Evolutionary conservation across 2,113 vertebrate genomes (phyloP).

Genomic region (Chlamydotis undulata): DNA sequence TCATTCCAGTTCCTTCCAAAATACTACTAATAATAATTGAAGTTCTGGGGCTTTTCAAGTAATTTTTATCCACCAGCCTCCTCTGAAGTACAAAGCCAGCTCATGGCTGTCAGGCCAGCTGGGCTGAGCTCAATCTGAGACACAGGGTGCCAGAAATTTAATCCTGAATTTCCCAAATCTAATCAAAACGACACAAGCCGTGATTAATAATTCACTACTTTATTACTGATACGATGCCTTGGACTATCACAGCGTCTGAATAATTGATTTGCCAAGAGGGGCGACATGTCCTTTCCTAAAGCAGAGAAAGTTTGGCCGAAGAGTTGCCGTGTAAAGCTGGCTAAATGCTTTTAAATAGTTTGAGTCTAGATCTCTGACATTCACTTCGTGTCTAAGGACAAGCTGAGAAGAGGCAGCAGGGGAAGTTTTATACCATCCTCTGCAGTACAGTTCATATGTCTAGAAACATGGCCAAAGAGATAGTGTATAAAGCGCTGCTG

Average conservation of each 20-base stretch:
- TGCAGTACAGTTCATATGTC: background rate
- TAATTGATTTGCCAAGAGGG: constrained; percentile 74
- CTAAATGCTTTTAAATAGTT: constrained; percentile 66
- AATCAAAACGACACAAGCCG: constrained; percentile 70
- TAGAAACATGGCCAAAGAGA: background rate
- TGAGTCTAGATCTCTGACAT: constrained; percentile 38
- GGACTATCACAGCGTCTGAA: constrained; percentile 75
- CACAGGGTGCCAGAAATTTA: constrained; percentile 74
- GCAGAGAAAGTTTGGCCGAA: constrained; percentile 62
- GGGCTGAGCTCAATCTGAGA: constrained; percentile 68
- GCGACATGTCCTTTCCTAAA: constrained; percentile 66
- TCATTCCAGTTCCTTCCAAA: constrained; percentile 49
- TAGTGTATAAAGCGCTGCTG: background rate
- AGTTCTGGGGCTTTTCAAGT: constrained; percentile 55
- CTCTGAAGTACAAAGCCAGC: constrained; percentile 63
- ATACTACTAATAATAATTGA: constrained; percentile 60
- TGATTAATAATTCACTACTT: constrained; percentile 78
- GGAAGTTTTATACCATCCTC: background rate
- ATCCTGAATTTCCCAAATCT: constrained; percentile 77
- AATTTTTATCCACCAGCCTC: constrained; percentile 60
- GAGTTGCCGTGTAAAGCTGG: constrained; percentile 37
- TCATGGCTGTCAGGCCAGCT: constrained; percentile 68
- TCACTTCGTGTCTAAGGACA: constrained; percentile 33
- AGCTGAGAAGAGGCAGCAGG: background rate
- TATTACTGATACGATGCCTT: constrained; percentile 76